Evolutionary conservation across 1,140 invertebrate species (phyloP), one percentile per base, ranked within the genome.

Genomic region (Drosophila saltans): DNA sequence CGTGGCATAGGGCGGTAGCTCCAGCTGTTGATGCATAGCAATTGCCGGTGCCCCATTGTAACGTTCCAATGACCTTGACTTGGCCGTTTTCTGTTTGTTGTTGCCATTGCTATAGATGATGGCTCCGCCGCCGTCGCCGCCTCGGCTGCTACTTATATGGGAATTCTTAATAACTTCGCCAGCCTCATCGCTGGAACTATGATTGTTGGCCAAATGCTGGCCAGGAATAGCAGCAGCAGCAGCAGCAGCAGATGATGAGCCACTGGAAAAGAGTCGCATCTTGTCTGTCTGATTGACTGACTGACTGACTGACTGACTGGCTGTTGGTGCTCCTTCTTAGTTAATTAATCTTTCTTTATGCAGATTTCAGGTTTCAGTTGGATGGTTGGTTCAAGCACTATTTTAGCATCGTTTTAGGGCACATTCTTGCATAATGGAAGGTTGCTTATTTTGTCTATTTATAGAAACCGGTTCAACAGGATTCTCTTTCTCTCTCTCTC

Each of bases 51-150:
- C 83, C n/a, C 88, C 88, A 3, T 81, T 66, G 66, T 91, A 91
- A 21, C 90, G 86, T 78, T 91, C 90, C 69, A 91, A 75, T 64
- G 90, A 91, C 86, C 90, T 91, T 91, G 90, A 91, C 81, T 91
- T 91, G 64, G 45, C 45, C 45, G 8, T 9, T 26, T 52, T 80
- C 16, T 69, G 74, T 56, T 71, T 74, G 33, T 7, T 36, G 6
- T 36, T 36, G 33, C 28, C 4, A 30, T 36, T 36, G 74, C 74
- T 76, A 11, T 71, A 75, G 36, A 79, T 81, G n/a, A 68, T 69
- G 21, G 80, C 75, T 28, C 66, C 66, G 16, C 66, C 66, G n/a
- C 66, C 67, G 21, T 78, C 75, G 24, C 66, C 66, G 16, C 66
- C 66, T n/a, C 71, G 57, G 16, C 26, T 45, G n/a, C 21, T 21